Evolutionary conservation across 1,140 invertebrate genomes (phyloP).

Genomic region (Aphidius ervi): DNA sequence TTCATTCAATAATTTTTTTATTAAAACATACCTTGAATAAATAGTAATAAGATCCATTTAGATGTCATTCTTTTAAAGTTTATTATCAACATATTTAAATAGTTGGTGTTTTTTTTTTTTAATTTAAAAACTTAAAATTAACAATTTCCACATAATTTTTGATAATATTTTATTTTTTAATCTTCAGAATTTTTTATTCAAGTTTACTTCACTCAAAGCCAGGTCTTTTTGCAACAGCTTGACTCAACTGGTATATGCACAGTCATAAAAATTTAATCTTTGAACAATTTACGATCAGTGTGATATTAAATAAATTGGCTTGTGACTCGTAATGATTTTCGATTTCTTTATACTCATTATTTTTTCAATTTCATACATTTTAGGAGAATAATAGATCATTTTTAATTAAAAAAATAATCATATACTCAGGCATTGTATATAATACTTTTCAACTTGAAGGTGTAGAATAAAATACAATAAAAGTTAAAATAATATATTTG

Average conservation of each 20-base stretch:
- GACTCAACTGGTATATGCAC: slow-evolving; percentile 2
- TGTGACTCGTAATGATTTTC: slow-evolving; percentile 17
- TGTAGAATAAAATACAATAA: too few relatives aligned
- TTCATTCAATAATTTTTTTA: too few relatives aligned
- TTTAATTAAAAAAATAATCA: too few relatives aligned
- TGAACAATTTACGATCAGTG: slow-evolving; percentile 18
- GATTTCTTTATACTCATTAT: neutral
- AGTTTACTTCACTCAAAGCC: slow-evolving; percentile 2
- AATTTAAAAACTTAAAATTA: too few relatives aligned
- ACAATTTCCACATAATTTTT: neutral
- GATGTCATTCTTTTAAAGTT: too few relatives aligned
- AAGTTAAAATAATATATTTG: too few relatives aligned
- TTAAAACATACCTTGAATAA: too few relatives aligned
- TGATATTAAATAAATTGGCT: slow-evolving; percentile 12
- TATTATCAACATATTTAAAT: neutral
- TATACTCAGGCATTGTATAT: too few relatives aligned
- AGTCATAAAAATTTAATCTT: slow-evolving; percentile 18
- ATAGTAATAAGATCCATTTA: too few relatives aligned
- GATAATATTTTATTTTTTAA: neutral
- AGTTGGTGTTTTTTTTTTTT: neutral
- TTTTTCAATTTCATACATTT: too few relatives aligned
- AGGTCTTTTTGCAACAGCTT: slow-evolving; percentile 4
- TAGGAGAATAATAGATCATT: too few relatives aligned
- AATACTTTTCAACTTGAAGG: too few relatives aligned
- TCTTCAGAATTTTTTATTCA: slow-evolving; percentile 5